Conservation (phyloP, 2,888 invertebrate genomes). For the Drosophila borborema region DNA sequence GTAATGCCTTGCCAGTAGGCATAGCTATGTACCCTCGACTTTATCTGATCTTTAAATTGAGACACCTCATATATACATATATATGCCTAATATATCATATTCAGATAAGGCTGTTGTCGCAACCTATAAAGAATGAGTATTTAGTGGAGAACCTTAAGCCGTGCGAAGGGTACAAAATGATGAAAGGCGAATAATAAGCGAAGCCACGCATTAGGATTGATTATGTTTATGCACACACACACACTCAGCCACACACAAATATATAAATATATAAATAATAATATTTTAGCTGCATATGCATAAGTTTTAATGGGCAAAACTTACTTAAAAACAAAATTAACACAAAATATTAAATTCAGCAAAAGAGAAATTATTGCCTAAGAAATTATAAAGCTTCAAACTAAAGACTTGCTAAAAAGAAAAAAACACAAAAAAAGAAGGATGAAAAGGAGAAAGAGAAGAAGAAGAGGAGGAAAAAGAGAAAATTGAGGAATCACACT, state of each 20-base stretch:
- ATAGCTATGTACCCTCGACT: no score
- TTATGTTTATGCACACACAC: constrained; percentile 12
- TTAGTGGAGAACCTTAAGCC: neutral
- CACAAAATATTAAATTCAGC: constrained; percentile 23
- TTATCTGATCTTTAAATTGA: neutral
- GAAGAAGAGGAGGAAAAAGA: neutral
- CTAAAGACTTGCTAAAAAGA: constrained; percentile 73
- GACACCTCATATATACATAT: neutral
- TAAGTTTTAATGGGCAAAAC: constrained; percentile 49
- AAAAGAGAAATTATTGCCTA: constrained; percentile 51
- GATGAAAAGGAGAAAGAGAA: no score
- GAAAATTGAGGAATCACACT: constrained; percentile 6
- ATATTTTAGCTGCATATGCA: constrained; percentile 58
- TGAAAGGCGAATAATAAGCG: neutral
- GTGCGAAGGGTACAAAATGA: neutral
- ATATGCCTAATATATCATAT: neutral
- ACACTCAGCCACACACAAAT: constrained; percentile 4
- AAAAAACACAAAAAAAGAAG: constrained; percentile 11
- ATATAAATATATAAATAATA: constrained; percentile 26
- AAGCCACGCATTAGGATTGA: neutral
- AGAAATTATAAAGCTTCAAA: constrained; percentile 72
- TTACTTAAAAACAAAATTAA: constrained; percentile 26
- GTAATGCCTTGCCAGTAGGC: neutral
- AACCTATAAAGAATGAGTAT: constrained; percentile 1
- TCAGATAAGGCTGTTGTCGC: neutral